These are phyloP conservation scores for Drosophila parthenogenetica DNA, from an alignment of 2,888 invertebrate species.

Conservation along the genomic window DNA sequence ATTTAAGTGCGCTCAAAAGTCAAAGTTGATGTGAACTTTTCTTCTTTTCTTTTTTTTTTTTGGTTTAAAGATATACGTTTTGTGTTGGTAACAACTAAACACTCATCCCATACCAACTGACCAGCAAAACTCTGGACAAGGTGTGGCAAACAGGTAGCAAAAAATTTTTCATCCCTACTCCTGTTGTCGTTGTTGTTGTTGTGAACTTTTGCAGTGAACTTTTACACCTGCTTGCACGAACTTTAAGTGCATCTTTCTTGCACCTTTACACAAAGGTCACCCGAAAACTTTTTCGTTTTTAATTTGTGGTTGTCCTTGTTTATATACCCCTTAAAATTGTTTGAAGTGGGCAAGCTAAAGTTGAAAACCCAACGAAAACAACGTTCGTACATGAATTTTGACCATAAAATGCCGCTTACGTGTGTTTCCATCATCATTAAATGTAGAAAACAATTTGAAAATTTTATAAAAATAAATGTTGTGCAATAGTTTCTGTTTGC, in stretches of 20 bases:
- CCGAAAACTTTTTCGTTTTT: conserved; percentile 54
- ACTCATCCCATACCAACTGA: conserved; percentile 6
- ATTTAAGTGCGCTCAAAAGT: neutral
- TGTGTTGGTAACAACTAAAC: conserved; percentile 1
- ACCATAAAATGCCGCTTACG: no score
- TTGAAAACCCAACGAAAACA: neutral
- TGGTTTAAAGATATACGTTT: neutral
- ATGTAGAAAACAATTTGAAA: no score
- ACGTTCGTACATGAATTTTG: no score
- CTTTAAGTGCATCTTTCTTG: conserved; percentile 53
- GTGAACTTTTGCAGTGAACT: conserved; percentile 60
- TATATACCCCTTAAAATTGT: neutral
- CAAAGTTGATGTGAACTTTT: neutral
- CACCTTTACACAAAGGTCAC: conserved; percentile 59
- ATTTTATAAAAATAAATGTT: no score
- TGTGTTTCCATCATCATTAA: no score
- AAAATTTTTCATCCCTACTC: conserved; percentile 48
- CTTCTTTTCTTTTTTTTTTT: no score
- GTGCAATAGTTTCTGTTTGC: no score
- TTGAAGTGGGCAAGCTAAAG: neutral
- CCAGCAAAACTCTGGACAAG: conserved; percentile 6
- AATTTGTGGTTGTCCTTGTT: conserved; percentile 16
- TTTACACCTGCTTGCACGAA: conserved; percentile 57
- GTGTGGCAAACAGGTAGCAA: conserved; percentile 60
- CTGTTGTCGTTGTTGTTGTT: conserved; percentile 12